These are phyloP conservation scores for Drosophila auraria DNA, from an alignment of 1,140 invertebrate species.

Conservation along the genomic window DNA sequence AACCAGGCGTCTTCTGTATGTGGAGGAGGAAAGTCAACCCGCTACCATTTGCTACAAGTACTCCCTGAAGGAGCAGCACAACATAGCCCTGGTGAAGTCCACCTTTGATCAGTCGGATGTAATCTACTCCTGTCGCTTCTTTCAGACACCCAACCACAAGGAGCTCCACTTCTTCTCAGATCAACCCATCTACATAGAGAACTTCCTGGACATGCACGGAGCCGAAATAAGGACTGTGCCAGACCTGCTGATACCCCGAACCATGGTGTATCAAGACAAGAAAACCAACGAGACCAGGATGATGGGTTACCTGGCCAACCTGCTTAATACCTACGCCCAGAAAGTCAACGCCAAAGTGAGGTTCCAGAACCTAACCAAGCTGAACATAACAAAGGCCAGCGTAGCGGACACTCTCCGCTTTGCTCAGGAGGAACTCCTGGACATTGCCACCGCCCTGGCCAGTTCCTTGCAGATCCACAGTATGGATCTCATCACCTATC, in stretches of 20 bases:
- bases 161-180: conserved; percentile 1
- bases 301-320: conserved; percentile 49
- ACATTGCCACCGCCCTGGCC: conserved; percentile 39
- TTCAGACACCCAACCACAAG: conserved; percentile 25
- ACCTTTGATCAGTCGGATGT: conserved; percentile 7
- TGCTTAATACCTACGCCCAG: conserved; percentile 42
- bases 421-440: conserved; percentile 23
- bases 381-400: background rate
- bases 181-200: conserved; percentile 48
- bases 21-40: background rate
- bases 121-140: conserved; percentile 54
- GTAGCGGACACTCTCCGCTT: background rate
- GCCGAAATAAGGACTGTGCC: conserved; percentile 22
- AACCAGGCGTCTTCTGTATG: conserved; percentile 31
- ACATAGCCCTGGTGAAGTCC: conserved; percentile 54
- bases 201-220: conserved; percentile 60
- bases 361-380: background rate
- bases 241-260: conserved; percentile 45
- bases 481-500: conserved; percentile 44
- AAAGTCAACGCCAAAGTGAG: conserved; percentile 57
- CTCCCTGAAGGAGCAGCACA: conserved; percentile 50
- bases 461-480: background rate
- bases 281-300: conserved; percentile 18
- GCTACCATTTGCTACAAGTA: conserved; percentile 30
- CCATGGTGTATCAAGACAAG: conserved; percentile 39